phyloP scores from a whole-genome alignment of 2,888 invertebrate genomes.

The Erebia palarica region DNA sequence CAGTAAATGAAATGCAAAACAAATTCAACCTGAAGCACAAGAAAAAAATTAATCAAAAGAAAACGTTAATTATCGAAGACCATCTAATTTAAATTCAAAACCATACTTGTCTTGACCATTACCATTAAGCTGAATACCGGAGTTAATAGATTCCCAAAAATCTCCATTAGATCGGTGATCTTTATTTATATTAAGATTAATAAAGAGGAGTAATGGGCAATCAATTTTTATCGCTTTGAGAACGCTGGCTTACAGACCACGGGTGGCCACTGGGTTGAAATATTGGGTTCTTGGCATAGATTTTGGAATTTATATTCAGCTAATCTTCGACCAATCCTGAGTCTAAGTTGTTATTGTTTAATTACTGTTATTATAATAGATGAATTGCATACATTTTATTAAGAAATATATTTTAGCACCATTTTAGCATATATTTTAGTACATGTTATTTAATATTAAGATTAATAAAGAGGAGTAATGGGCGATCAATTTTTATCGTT shows the following conservation, averaged over 20 bases:
- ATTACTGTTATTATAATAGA: background rate
- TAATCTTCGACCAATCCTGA: conserved; percentile 5
- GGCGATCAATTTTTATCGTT: conserved; percentile 69
- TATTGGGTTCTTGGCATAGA: conserved; percentile 10
- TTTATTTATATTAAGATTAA: conserved; percentile 42
- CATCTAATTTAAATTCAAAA: conserved; percentile 21
- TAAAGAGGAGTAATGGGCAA: conserved; percentile 49
- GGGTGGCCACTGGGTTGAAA: conserved; percentile 55
- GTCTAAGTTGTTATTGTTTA: background rate
- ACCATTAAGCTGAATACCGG: conserved; percentile 47
- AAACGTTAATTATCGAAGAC: background rate
- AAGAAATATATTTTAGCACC: too few relatives aligned
- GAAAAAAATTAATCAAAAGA: background rate
- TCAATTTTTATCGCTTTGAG: conserved; percentile 68
- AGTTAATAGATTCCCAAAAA: conserved; percentile 47
- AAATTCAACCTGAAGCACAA: background rate
- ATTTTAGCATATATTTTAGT: too few relatives aligned
- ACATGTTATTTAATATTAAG: conserved; percentile 42
- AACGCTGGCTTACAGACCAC: conserved; percentile 57
- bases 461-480: conserved; percentile 42
- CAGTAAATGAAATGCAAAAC: background rate
- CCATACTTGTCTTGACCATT: conserved; percentile 23
- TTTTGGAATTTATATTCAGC: background rate
- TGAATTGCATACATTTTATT: background rate
- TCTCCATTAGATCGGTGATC: conserved; percentile 47